A percentile compares a stretch with the other conserved stretches of the same genome.
Evolutionary conservation across 2,797 vertebrate genomes (phyloP).

Genomic region (Acipenser ruthenus): DNA sequence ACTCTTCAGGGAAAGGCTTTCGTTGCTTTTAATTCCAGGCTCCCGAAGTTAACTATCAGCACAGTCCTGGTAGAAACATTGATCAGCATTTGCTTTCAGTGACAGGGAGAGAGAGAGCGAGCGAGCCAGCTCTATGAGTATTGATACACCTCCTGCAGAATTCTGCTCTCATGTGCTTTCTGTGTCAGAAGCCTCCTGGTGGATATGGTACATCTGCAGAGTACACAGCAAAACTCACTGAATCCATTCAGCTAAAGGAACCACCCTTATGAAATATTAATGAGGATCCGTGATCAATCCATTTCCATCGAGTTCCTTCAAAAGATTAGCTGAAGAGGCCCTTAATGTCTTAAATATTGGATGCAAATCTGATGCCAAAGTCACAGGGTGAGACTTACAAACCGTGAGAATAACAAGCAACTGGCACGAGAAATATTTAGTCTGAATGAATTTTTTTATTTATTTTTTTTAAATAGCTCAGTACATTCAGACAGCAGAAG

Average conservation of each 20-base stretch:
- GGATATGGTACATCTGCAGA: slow-evolving; percentile 50
- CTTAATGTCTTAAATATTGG: slow-evolving; percentile 14
- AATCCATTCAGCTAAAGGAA: slow-evolving; percentile 68
- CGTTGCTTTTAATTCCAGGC: neutral
- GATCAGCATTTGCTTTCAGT: slow-evolving; percentile 35
- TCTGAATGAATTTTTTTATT: slow-evolving; percentile 61
- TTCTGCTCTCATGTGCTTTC: slow-evolving; percentile 38
- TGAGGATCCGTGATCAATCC: slow-evolving; percentile 48
- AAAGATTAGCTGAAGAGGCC: slow-evolving; percentile 38
- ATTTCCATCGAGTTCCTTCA: slow-evolving; percentile 27
- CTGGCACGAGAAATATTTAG: slow-evolving; percentile 56
- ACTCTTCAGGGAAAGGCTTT: slow-evolving; percentile 17
- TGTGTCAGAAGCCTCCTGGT: slow-evolving; percentile 54
- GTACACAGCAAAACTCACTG: slow-evolving; percentile 48
- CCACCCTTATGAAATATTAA: slow-evolving; percentile 79
- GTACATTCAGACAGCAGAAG: slow-evolving; percentile 30
- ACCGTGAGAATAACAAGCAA: slow-evolving; percentile 3
- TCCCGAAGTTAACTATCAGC: slow-evolving; percentile 27
- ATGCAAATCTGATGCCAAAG: slow-evolving; percentile 17
- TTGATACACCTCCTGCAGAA: slow-evolving; percentile 35
- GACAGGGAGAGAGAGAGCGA: slow-evolving; percentile 3
- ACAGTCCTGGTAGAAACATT: slow-evolving; percentile 21
- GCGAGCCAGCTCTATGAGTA: slow-evolving; percentile 32
- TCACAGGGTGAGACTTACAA: neutral
- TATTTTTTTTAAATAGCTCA: slow-evolving; percentile 22